Base-by-base conservation (phyloP, 1,140 invertebrate species). In the Rhopalosiphum padi region DNA sequence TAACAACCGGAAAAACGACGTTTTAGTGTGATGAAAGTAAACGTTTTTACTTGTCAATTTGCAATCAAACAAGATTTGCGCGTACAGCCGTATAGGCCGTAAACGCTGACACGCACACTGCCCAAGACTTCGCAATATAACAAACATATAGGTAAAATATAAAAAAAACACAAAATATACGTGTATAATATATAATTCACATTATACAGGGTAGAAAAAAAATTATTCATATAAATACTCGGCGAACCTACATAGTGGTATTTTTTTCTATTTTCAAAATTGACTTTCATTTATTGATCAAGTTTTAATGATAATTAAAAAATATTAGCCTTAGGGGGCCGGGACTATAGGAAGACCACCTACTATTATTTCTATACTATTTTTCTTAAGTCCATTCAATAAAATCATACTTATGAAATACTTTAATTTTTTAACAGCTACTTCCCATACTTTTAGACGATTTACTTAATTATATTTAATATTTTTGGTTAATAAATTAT, bases 1-100 rank as follows among this genome's bases (percentile, higher is more conserved):
- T 55, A 41, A 55, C 51, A 35, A 90, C 48, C 48, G 88, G 30
- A 55, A 90, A 86, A 90, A 90, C 88, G 88, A 90, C 88, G 88
- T 90, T 90, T 90, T 25, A 25, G 37, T 37, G 30, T 55, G 53
- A 90, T 90, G 88, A 90, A 90, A 90, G 88, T 90, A 90, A 90
- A 90, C 53, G 48, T 22, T 8, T 55, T 37, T 90, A 22, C 48
- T 53, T 53, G 51, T 89, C 83, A 43, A 43, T 89, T 89, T 37
- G 35, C 87, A 53, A 89, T 37, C n/a, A 55, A 90, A 55, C 22
- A 11, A 35, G 46, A 53, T 41, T 25, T 77, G n/a, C 30, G n/a
- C 60, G 15, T 68, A 68, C 60, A 68, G 30, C 30, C 30, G 23
- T 43, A 30, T 46, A 86, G 15, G 30, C 60, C 37, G 41, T 86